Percentiles rank a stretch among this genome's conserved stretches.
phyloP scores from a whole-genome alignment of 2,888 invertebrate species.

The Erebia aethiops region DNA sequence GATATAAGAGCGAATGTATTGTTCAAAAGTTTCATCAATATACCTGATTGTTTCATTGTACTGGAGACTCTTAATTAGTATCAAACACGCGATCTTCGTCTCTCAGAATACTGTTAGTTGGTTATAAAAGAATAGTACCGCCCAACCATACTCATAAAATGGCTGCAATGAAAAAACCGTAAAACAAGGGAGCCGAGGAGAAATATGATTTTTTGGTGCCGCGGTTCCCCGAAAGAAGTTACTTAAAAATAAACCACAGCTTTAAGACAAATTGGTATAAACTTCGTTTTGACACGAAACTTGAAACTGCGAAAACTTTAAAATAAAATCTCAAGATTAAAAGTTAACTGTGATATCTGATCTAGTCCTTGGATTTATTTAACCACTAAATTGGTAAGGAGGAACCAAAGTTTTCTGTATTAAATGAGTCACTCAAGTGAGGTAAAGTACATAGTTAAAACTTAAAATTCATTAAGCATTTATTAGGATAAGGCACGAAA shows the following conservation, averaged over 20 bases:
- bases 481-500: too few relatives aligned
- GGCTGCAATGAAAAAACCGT: slow-evolving; percentile 75
- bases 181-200: slow-evolving; percentile 68
- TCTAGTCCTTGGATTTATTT: neutral
- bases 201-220: slow-evolving; percentile 68
- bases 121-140: slow-evolving; percentile 64
- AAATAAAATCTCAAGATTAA: slow-evolving; percentile 14
- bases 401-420: neutral
- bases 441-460: too few relatives aligned
- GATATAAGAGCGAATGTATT: slow-evolving; percentile 33
- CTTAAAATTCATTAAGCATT: too few relatives aligned
- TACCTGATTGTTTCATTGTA: slow-evolving; percentile 53
- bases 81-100: slow-evolving; percentile 72
- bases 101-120: slow-evolving; percentile 63
- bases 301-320: slow-evolving; percentile 4
- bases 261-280: slow-evolving; percentile 24
- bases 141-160: slow-evolving; percentile 73
- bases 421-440: too few relatives aligned
- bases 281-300: slow-evolving; percentile 22
- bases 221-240: slow-evolving; percentile 47
- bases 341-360: neutral
- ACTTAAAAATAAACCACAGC: slow-evolving; percentile 31
- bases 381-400: neutral
- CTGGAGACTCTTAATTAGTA: slow-evolving; percentile 75
- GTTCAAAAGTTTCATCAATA: slow-evolving; percentile 36